Evolutionary conservation across 30 jellyfish, hydroid and myxozoan species (phyloP), one percentile per base, ranked within the genome.

Genomic region (Cassiopea andromeda): DNA sequence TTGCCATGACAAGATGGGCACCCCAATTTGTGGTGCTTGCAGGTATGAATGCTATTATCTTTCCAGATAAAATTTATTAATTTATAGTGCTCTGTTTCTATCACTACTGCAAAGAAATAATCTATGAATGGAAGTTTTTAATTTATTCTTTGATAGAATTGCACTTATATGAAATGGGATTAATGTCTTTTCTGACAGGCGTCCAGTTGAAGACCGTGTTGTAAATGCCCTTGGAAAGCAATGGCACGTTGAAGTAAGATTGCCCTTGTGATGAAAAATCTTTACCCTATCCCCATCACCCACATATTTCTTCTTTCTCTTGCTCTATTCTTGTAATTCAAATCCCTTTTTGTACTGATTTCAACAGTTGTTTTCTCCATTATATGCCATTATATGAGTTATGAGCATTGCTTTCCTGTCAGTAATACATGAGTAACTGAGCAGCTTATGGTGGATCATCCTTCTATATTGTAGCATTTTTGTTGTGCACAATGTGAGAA

Each of bases 401-500:
- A 50, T 50, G 9, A 50, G 64, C 5, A 2, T 9, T 50, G 9
- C 9, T 2, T 50, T 5, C 64, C 9, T 5, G 64, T 9, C 64
- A 5, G 64, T 50, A 2, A 50, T 9, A 50, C 9, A 9, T 50
- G 9, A 50, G 8, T 2, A 50, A 50, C 9, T 9, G 8, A 5
- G 64, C 5, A 5, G 5, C 5, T 50, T 50, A 50, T 50, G 64
- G 9, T 9, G 64, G 5, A 50, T 50, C 5, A 5, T 2, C 5
- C 64, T 61, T 61, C 46, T 70, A 18, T 70, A 15, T 54, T 81
- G 1, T 68, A 96, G 98, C 99, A 96, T 85, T 96, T 96, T 90
- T 96, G 99, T 73, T 96, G 99, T 92, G 99, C 99, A 0, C 92
- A 96, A 78, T 96, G 99, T 84, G 99, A 92, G 69, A 92, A 92